A percentile compares a stretch with the other conserved stretches of the same genome.
These are phyloP conservation scores for Sinelater perroti DNA, from an alignment of 2,888 invertebrate genomes.

Conservation along the genomic window DNA sequence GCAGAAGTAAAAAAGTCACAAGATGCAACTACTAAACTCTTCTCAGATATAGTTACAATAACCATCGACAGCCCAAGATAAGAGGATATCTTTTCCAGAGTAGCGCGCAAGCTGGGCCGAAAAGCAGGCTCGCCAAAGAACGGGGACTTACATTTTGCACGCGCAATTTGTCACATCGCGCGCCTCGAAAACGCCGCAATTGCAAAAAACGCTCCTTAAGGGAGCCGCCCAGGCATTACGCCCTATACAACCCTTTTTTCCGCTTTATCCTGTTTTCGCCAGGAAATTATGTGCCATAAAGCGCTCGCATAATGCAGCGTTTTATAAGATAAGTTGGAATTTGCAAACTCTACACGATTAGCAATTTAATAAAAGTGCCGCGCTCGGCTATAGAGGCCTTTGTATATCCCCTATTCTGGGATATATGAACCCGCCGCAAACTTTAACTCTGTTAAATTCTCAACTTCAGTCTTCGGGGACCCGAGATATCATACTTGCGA, in stretches of 20 bases:
- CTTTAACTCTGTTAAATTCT: slow-evolving; percentile 20
- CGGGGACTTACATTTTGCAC: slow-evolving; percentile 19
- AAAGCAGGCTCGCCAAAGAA: no score
- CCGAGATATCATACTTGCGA: slow-evolving; percentile 17
- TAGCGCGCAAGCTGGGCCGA: no score
- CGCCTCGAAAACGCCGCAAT: slow-evolving; percentile 16
- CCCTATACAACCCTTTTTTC: slow-evolving; percentile 16
- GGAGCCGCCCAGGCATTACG: slow-evolving; percentile 7
- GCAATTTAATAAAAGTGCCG: slow-evolving; percentile 24
- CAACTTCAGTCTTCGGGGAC: slow-evolving; percentile 17
- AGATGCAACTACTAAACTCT: no score
- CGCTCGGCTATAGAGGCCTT: slow-evolving; percentile 15
- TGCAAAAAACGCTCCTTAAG: slow-evolving; percentile 12
- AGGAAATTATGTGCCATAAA: slow-evolving; percentile 22
- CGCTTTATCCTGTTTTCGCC: slow-evolving; percentile 15
- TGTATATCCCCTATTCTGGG: slow-evolving; percentile 9
- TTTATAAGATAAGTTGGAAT: slow-evolving; percentile 21
- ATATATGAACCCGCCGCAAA: slow-evolving; percentile 17
- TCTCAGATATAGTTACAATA: no score
- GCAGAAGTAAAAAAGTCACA: no score
- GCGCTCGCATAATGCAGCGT: slow-evolving; percentile 18
- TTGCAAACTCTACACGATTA: slow-evolving; percentile 26
- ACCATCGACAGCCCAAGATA: no score
- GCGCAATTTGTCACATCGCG: slow-evolving; percentile 20
- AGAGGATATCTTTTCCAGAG: no score